phyloP scores from a whole-genome alignment of 2,113 vertebrate species.

The Lasiurus borealis region DNA sequence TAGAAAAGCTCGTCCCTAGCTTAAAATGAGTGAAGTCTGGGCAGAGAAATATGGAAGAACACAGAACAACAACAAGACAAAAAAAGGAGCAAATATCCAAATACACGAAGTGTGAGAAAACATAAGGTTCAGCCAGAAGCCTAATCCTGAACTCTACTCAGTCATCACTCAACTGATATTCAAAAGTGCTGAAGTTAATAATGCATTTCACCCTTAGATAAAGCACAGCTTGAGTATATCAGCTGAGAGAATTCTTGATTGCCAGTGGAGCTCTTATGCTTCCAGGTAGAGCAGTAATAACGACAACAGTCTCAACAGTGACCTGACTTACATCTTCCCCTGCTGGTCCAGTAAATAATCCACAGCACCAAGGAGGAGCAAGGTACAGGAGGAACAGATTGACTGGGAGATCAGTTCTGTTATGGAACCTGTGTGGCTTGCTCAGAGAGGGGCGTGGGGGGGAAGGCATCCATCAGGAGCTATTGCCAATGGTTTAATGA shows the following conservation, averaged over 20 bases:
- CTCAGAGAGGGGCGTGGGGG: neutral
- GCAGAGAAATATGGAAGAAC: neutral
- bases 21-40: neutral
- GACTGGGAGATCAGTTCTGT: neutral
- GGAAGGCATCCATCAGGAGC: neutral
- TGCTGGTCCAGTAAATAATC: slow-evolving; percentile 14
- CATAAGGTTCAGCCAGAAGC: neutral
- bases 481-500: neutral
- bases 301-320: neutral
- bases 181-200: slow-evolving; percentile 22
- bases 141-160: neutral
- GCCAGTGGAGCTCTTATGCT: neutral
- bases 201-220: neutral
- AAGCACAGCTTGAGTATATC: neutral
- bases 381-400: neutral
- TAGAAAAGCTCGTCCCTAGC: neutral
- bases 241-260: neutral
- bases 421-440: too few relatives aligned
- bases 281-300: slow-evolving; percentile 18
- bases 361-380: neutral
- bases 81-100: neutral
- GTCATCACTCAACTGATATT: neutral
- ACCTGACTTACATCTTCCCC: slow-evolving; percentile 54
- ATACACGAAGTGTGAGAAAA: neutral
- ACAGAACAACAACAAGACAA: neutral